Percentiles rank a stretch among this genome's conserved stretches.
These are phyloP conservation scores for Gisinianus flammeolus DNA, from an alignment of 2,888 invertebrate genomes.

Conservation along the genomic window DNA sequence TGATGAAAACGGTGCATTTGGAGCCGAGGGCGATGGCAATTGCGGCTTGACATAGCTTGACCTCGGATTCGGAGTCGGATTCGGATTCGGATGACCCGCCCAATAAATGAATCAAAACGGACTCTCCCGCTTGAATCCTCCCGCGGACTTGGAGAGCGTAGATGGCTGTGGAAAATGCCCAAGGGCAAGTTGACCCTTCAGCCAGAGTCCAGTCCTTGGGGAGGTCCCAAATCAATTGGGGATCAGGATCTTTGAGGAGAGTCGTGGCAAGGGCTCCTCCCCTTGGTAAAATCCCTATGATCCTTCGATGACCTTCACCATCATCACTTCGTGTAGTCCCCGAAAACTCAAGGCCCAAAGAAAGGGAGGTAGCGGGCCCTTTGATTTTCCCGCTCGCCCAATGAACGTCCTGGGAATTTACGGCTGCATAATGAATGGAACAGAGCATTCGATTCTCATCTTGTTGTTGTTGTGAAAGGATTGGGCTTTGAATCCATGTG, in stretches of 20 bases:
- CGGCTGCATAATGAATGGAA: conserved; percentile 73
- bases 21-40: conserved; percentile 89
- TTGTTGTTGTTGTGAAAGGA: conserved; percentile 61
- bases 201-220: conserved; percentile 69
- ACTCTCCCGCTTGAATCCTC: conserved; percentile 69
- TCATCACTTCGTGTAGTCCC: conserved; percentile 67
- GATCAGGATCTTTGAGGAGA: conserved; percentile 65
- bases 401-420: conserved; percentile 99
- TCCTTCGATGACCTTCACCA: conserved; percentile 74
- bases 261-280: conserved; percentile 73
- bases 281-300: conserved; percentile 93
- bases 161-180: conserved; percentile 70
- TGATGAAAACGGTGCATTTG: conserved; percentile 89
- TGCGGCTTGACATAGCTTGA: conserved; percentile 96
- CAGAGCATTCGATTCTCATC: no score
- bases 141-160: conserved; percentile 72
- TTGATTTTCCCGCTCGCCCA: conserved; percentile 80
- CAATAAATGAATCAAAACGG: conserved; percentile 89
- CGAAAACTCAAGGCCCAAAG: conserved; percentile 91
- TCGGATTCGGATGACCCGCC: no score
- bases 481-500: conserved; percentile 89
- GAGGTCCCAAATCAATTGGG: conserved; percentile 65
- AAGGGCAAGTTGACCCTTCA: conserved; percentile 72
- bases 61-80: conserved; percentile 59
- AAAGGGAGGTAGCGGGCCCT: conserved; percentile 75